Percentiles rank a stretch among this genome's conserved stretches.
phyloP scores from a whole-genome alignment of 2,113 vertebrate genomes.

The Alaudala cheleensis region DNA sequence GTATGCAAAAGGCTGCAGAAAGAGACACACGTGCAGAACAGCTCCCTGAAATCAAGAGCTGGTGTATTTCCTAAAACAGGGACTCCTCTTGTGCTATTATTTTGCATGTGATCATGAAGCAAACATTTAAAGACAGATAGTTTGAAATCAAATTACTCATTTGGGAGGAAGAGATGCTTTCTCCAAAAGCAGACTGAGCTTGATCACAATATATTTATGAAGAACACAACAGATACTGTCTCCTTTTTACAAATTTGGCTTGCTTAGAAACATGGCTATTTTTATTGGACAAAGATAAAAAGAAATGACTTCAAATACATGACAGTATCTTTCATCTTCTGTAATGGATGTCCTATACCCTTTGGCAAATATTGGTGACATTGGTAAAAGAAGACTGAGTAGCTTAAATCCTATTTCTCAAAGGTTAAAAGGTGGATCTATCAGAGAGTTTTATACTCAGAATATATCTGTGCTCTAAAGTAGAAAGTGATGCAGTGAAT shows the following conservation, averaged over 20 bases:
- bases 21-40: not conserved
- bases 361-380: not conserved
- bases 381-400: not conserved
- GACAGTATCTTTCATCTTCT: not conserved
- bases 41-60: not conserved
- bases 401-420: not conserved
- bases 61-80: not conserved
- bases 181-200: not conserved
- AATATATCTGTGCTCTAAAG: not conserved
- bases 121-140: not conserved
- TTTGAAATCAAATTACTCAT: not conserved
- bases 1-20: not conserved
- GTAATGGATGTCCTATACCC: not conserved
- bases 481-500: slow-evolving; percentile 13
- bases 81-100: not conserved
- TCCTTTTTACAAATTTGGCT: not conserved
- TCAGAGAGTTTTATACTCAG: not conserved
- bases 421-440: not conserved
- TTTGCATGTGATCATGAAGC: not conserved
- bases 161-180: not conserved
- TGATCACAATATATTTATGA: not conserved
- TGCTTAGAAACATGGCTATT: not conserved
- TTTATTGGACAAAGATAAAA: slow-evolving; percentile 11
- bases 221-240: not conserved
- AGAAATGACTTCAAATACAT: not conserved